phyloP scores from a whole-genome alignment of 2,888 invertebrate genomes.

The Priocnemis perturbator region DNA sequence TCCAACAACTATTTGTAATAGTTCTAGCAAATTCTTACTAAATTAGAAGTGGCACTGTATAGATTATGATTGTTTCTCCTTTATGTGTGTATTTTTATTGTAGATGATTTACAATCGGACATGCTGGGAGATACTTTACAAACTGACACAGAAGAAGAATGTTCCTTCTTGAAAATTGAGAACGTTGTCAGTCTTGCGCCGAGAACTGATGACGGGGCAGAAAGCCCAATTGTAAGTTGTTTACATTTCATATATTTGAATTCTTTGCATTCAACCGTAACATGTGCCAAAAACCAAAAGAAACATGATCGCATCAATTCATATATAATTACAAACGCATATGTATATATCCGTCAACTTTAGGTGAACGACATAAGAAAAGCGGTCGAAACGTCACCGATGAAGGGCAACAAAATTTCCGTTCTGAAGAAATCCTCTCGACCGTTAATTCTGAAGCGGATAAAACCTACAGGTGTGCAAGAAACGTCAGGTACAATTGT shows the following conservation, averaged over 20 bases:
- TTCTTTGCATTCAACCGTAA: neutral
- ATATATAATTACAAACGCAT: no score
- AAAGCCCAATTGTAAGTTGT: slow-evolving; percentile 55
- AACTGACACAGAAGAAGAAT: slow-evolving; percentile 57
- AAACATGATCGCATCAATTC: no score
- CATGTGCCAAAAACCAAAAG: no score
- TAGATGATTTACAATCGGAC: slow-evolving; percentile 12
- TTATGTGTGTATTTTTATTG: neutral
- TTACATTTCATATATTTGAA: neutral
- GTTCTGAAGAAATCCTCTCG: slow-evolving; percentile 61
- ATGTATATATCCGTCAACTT: no score
- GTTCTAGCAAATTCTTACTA: no score
- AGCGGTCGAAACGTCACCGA: slow-evolving; percentile 61
- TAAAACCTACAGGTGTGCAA: slow-evolving; percentile 31
- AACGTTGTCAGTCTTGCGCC: slow-evolving; percentile 78
- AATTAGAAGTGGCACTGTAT: no score
- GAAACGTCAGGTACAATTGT: slow-evolving; percentile 10
- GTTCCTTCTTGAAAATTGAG: slow-evolving; percentile 75
- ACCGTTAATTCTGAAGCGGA: slow-evolving; percentile 63
- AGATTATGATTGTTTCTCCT: neutral
- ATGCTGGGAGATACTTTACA: slow-evolving; percentile 26
- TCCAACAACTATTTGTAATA: no score
- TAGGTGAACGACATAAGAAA: slow-evolving; percentile 66
- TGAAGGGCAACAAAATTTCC: slow-evolving; percentile 58
- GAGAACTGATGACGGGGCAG: slow-evolving; percentile 43